Evolutionary conservation across 2,113 vertebrate genomes (phyloP), one percentile per base, ranked within the genome.

Genomic region (Clinocottus analis): DNA sequence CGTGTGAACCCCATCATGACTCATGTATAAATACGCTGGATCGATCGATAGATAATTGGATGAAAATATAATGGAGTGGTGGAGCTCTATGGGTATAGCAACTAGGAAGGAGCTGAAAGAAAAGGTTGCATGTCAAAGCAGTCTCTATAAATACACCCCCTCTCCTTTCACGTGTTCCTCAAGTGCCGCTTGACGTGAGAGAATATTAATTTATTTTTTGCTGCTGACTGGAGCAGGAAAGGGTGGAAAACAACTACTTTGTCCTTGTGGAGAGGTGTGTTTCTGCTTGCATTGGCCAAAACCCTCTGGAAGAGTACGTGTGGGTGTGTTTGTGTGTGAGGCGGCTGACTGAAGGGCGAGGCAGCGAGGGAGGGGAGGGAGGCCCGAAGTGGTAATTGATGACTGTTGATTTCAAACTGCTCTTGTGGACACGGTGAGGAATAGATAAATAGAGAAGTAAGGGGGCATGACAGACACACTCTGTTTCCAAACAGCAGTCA

Each of bases 211-310:
- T 83, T 5, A 4, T 55, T 55, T 75, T 84, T 79, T 59, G 64
- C 75, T 85, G 89, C 85, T 87, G 90, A 90, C 78, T 64, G 85
- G 73, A 87, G 84, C 85, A 80, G 75, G 71, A 79, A 82, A 73
- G 74, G 58, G 62, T 84, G 64, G 71, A 89, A 87, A 89, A 91
- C 85, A 87, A 85, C 67, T 37, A 31, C 75, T 91, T 84, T 88
- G 91, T 93, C 90, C 89, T 92, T 93, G 91, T 60, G 73, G 51
- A 71, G 77, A 77, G 51, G 79, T 80, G 83, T 64, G 76, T 90
- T 90, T 92, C 72, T 92, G 91, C 91, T 89, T 84, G 86, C 77
- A 73, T 90, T 87, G 80, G 90, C 87, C 87, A 83, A 92, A 92
- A 85, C 65, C 66, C 41, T 83, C 23, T 64, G 19, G 66, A 66